A percentile compares a stretch with the other conserved stretches of the same genome.
Conservation (phyloP, 2,113 vertebrate genomes). For the Nothocercus julius region DNA sequence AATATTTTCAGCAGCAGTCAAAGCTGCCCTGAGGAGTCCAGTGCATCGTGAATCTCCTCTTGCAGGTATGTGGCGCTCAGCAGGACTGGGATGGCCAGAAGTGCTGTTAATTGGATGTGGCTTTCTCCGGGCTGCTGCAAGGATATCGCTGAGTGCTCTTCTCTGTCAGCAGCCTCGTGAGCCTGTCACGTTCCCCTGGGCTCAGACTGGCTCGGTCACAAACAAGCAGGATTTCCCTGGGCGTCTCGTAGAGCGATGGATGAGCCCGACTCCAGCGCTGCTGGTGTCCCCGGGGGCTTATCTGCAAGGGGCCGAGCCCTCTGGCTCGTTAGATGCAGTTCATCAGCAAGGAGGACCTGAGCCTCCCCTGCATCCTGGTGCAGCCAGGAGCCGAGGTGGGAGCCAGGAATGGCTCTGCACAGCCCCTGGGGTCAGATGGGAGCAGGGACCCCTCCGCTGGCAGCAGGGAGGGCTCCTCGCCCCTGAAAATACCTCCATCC, state of each 20-base stretch:
- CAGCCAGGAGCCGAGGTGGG: background rate
- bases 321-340: background rate
- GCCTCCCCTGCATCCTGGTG: background rate
- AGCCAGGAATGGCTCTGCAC: background rate
- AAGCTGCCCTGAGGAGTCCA: background rate
- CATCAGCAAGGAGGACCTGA: fast-evolving
- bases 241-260: background rate
- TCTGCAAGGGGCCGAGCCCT: background rate
- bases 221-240: background rate
- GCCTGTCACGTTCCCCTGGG: background rate
- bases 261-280: fast-evolving
- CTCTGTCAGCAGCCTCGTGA: background rate
- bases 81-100: background rate
- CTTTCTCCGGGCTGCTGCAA: background rate
- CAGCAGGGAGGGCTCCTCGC: fast-evolving
- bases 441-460: background rate
- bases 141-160: background rate
- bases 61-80: background rate
- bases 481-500: fast-evolving
- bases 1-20: slow-evolving; percentile 50
- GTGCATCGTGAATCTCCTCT: background rate
- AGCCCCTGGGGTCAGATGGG: background rate
- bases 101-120: background rate
- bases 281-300: too few species aligned
- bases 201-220: background rate